Percentiles rank a stretch among this genome's conserved stretches.
Conservation (phyloP, 2,113 vertebrate species). For the Heloderma charlesbogerti region DNA sequence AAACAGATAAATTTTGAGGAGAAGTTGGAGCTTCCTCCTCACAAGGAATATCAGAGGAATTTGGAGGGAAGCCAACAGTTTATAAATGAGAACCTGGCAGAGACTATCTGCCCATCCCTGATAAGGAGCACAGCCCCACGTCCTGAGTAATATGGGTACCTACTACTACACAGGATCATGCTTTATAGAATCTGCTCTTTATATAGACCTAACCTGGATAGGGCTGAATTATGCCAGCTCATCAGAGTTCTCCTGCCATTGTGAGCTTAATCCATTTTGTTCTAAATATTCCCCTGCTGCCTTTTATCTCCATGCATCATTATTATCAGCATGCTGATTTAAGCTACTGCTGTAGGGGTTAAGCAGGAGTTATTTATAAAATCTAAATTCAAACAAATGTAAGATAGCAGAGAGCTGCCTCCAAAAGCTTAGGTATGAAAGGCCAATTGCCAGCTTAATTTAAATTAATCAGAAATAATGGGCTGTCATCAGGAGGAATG, state of each 20-base stretch:
- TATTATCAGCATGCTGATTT: slow-evolving; percentile 58
- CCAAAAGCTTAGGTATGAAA: slow-evolving; percentile 61
- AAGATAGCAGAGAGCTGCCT: slow-evolving; percentile 39
- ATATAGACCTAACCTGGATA: slow-evolving; percentile 40
- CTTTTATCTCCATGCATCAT: slow-evolving; percentile 68
- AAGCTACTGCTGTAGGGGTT: slow-evolving; percentile 56
- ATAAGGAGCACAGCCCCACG: neutral
- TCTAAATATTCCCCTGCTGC: slow-evolving; percentile 41
- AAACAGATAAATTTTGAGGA: neutral
- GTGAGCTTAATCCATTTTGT: slow-evolving; percentile 54
- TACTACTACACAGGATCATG: neutral
- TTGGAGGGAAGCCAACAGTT: neutral
- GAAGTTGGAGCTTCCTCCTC: neutral
- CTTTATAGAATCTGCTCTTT: slow-evolving; percentile 41
- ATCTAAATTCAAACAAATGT: slow-evolving; percentile 67
- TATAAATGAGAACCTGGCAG: neutral
- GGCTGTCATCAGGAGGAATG: slow-evolving; percentile 52
- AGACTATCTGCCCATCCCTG: neutral
- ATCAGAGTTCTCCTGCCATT: slow-evolving; percentile 26
- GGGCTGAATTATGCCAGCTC: slow-evolving; percentile 48
- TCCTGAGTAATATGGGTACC: neutral
- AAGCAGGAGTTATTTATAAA: slow-evolving; percentile 69
- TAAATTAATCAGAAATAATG: slow-evolving; percentile 74
- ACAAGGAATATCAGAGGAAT: neutral
- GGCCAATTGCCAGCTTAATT: slow-evolving; percentile 65